Conservation (phyloP, 1,140 invertebrate genomes). For the Sitobion miscanthi region DNA sequence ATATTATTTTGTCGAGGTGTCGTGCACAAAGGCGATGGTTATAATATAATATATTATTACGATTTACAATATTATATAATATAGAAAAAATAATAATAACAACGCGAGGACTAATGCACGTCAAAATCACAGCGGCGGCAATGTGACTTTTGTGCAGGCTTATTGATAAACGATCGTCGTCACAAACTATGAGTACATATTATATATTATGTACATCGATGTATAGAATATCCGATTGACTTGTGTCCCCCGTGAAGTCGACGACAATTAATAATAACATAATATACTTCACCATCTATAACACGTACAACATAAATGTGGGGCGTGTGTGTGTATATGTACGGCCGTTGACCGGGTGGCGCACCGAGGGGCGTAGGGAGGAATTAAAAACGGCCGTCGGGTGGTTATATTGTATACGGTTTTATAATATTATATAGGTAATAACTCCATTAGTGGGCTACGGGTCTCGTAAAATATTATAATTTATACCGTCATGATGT, state of each 20-base stretch:
- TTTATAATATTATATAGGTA: slow-evolving; percentile 9
- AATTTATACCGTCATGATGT: not conserved
- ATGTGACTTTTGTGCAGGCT: slow-evolving; percentile 6
- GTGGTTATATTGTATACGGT: not conserved
- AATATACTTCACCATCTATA: not conserved
- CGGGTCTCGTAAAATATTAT: slow-evolving; percentile 2
- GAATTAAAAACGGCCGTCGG: not conserved
- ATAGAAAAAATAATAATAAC: not conserved
- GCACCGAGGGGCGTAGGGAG: not conserved
- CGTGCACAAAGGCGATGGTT: not conserved
- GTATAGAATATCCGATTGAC: slow-evolving; percentile 4
- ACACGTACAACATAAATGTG: not conserved
- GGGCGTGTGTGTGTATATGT: not conserved
- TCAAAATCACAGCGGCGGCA: slow-evolving; percentile 24
- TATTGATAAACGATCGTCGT: slow-evolving; percentile 33
- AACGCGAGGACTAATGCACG: not conserved
- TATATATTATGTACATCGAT: not conserved
- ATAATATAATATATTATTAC: not conserved
- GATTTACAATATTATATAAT: not conserved
- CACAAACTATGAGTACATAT: not conserved
- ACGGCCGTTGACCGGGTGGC: not conserved
- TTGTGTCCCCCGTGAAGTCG: slow-evolving; percentile 13
- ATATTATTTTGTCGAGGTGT: not conserved
- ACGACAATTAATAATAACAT: slow-evolving; percentile 27
- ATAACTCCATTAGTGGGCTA: slow-evolving; percentile 6